A percentile compares a stretch with the other conserved stretches of the same genome.
These are phyloP conservation scores for Peromyscus nudipes DNA, from an alignment of 2,797 vertebrate genomes.

Conservation along the genomic window DNA sequence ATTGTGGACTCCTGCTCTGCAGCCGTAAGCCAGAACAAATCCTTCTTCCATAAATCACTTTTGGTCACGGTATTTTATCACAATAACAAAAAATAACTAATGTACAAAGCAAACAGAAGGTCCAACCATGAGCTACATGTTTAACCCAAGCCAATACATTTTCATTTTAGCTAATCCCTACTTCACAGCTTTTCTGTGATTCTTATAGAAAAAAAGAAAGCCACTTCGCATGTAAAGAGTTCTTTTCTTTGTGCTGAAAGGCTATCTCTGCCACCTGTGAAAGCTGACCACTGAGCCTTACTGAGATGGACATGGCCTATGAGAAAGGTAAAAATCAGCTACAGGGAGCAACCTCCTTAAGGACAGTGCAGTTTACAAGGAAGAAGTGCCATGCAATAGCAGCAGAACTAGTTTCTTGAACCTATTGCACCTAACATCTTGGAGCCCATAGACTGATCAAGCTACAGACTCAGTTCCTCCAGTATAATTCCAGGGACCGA, in stretches of 20 bases:
- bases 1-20: background rate
- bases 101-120: background rate
- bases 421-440: background rate
- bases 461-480: background rate
- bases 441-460: background rate
- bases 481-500: background rate
- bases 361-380: too few relatives aligned
- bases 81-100: background rate
- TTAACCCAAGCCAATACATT: background rate
- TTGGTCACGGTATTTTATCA: background rate
- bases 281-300: background rate
- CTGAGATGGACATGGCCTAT: background rate
- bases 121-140: too few relatives aligned
- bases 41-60: background rate
- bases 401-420: background rate
- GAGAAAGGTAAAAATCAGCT: background rate
- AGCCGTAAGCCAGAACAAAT: background rate
- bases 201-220: constrained; percentile 18
- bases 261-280: background rate
- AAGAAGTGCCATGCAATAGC: background rate
- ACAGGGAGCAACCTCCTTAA: background rate
- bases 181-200: background rate
- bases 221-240: background rate
- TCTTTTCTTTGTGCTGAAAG: background rate
- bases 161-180: background rate